Conservation (phyloP, 35 echinoderm and acorn worm genomes). For the Eucidaris tribuloides region DNA sequence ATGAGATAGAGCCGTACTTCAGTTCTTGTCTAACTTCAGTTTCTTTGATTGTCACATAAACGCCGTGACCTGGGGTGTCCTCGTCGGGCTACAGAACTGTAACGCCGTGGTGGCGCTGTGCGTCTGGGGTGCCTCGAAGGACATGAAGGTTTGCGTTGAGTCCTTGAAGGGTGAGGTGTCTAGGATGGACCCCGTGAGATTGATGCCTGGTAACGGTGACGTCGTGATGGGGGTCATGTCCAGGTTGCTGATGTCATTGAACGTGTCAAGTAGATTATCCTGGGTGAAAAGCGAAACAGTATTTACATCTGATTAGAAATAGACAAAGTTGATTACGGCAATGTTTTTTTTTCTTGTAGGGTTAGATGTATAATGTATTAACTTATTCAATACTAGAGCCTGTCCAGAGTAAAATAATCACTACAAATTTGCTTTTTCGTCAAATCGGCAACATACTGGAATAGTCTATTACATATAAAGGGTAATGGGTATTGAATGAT, state of each 20-base stretch:
- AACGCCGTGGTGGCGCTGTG: constrained; percentile 3
- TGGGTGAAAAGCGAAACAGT: neutral
- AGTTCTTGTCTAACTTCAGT: neutral
- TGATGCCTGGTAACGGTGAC: constrained; percentile 13
- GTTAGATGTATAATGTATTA: neutral
- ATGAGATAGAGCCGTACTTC: no score
- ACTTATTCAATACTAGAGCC: no score
- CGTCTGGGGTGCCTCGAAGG: constrained; percentile 10
- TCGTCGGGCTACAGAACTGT: constrained; percentile 71
- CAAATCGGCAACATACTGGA: no score
- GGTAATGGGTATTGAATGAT: no score
- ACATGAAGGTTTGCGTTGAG: neutral
- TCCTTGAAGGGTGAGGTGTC: constrained; percentile 66
- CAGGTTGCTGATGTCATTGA: constrained; percentile 55
- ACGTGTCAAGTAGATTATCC: constrained; percentile 58
- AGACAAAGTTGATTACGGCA: neutral
- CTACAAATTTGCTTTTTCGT: no score
- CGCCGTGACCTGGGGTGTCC: constrained; percentile 52
- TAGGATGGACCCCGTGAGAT: constrained; percentile 24
- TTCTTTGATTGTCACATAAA: constrained; percentile 71
- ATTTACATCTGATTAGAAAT: no score
- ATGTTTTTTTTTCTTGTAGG: neutral
- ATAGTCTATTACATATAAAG: no score
- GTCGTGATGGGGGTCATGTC: constrained; percentile 58
- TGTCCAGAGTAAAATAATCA: no score